Conservation (phyloP, 1,140 invertebrate genomes). For the Leptopilina clavipes region DNA sequence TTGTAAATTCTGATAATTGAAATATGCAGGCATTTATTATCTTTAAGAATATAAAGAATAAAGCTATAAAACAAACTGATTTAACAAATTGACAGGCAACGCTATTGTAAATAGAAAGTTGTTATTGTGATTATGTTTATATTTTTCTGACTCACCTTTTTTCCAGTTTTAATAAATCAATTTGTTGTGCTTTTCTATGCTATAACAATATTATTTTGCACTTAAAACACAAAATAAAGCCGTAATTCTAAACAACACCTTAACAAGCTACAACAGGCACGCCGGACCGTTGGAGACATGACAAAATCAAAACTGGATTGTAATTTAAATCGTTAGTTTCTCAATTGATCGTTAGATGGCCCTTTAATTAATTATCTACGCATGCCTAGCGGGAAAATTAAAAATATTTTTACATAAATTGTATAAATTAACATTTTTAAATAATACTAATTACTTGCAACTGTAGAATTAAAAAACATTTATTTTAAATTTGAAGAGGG, state of each 20-base stretch:
- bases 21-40: neutral
- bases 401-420: neutral
- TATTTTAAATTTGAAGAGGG: neutral
- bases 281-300: slow-evolving; percentile 38
- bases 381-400: neutral
- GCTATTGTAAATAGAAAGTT: neutral
- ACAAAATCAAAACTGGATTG: slow-evolving; percentile 31
- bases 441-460: too few species aligned
- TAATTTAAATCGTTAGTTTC: slow-evolving; percentile 43
- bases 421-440: too few species aligned
- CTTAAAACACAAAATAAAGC: neutral
- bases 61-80: neutral
- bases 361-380: neutral
- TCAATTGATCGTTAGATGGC: neutral
- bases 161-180: neutral
- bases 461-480: neutral
- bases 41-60: neutral
- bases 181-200: neutral
- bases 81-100: slow-evolving; percentile 28
- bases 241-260: neutral
- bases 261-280: neutral
- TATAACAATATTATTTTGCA: neutral
- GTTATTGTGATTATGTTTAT: neutral
- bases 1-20: neutral
- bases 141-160: neutral